phyloP scores from a whole-genome alignment of 2,888 invertebrate genomes.

The Rotaria macrura region DNA sequence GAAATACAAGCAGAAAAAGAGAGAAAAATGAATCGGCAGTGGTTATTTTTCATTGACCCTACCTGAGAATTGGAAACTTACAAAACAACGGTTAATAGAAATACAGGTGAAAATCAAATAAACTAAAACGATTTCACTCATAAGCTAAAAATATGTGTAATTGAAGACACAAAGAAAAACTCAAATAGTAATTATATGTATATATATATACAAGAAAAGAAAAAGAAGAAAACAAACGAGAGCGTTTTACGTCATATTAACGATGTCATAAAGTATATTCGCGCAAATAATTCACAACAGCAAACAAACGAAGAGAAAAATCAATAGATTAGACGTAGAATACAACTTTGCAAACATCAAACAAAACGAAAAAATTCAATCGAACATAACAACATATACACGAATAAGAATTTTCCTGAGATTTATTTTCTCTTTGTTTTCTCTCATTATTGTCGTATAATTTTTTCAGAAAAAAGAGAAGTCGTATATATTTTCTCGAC shows the following conservation, averaged over 20 bases:
- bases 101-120: not conserved
- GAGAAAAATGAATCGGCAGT: not conserved
- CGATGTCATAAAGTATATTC: not conserved
- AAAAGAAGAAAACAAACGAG: not conserved
- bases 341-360: not conserved
- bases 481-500: not conserved
- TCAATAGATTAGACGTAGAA: not conserved
- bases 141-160: not conserved
- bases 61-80: not conserved
- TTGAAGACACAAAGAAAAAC: not conserved
- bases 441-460: not conserved
- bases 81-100: conserved; percentile 12
- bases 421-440: not conserved
- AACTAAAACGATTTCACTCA: not conserved
- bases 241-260: conserved; percentile 8
- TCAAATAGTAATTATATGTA: too few relatives aligned
- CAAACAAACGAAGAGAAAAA: not conserved
- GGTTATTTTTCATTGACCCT: not conserved
- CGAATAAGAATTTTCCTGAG: not conserved
- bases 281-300: conserved; percentile 6
- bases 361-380: not conserved
- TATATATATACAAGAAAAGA: not conserved
- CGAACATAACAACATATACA: not conserved
- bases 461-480: not conserved
- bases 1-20: not conserved